Evolutionary conservation across 2,888 invertebrate genomes (phyloP), one percentile per base, ranked within the genome.

Genomic region (Eupithecia abbreviata): DNA sequence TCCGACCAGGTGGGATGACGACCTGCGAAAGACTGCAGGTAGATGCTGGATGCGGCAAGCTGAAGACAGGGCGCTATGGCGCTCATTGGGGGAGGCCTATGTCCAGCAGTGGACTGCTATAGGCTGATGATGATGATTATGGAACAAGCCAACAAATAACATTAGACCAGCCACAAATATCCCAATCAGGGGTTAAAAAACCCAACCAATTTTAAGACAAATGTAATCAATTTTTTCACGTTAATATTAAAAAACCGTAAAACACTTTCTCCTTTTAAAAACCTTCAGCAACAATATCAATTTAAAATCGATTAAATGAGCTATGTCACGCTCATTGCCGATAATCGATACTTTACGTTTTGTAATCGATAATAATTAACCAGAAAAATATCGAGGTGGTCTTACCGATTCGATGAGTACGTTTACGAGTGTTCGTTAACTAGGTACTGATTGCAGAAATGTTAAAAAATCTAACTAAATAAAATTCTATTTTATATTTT

Each of bases 281-380:
- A n/a, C 47, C 42, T 69, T 30, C 55, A 67, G 73, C 71, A 58
- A 76, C 68, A 62, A 79, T 71, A 68, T 73, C 71, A 58, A 71
- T 71, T 74, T 47, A 81, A 70, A 82, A 82, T 81, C 83, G 71
- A 79, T 77, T 82, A 84, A 69, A 86, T 80, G 79, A 85, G 84
- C 86, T 84, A 75, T 85, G 85, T 85, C 86, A 82, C 82, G 82
- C 77, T 72, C 85, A 87, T 62, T 62, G 62, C 62, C 62, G 62
- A 62, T 85, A 85, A 84, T 77, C 72, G 80, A 83, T 85, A 88
- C 87, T 87, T 85, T 85, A 76, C 76, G 80, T 80, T 89, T 88
- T 87, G 88, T 86, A 92, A 92, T 87, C 83, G 81, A 84, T 86
- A 86, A 88, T 90, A 90, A 92, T 92, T 92, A 87, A 86, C 85